Evolutionary conservation across 2,797 vertebrate genomes (phyloP).

Genomic region (Poecilia velifera): DNA sequence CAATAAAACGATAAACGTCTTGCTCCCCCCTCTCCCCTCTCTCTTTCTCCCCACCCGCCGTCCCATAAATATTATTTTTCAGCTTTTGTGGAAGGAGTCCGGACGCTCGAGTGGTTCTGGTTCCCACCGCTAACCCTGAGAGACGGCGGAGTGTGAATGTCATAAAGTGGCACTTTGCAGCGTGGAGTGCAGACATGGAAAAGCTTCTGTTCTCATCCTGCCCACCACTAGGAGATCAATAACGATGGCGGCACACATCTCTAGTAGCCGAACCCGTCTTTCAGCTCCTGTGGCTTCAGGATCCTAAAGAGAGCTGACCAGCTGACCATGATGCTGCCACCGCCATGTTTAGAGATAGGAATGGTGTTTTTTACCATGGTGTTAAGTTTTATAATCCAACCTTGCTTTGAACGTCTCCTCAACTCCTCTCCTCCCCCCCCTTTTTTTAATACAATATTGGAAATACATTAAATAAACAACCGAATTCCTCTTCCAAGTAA

Average conservation of each 20-base stretch:
- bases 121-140: conserved; percentile 36
- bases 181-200: conserved; percentile 71
- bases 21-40: not conserved
- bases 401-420: not conserved
- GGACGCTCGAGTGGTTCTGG: conserved; percentile 22
- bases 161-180: conserved; percentile 69
- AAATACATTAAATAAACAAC: no score
- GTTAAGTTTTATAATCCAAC: not conserved
- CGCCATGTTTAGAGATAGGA: not conserved
- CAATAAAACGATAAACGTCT: conserved; percentile 33
- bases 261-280: conserved; percentile 52
- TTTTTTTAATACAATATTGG: no score
- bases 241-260: conserved; percentile 63
- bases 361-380: not conserved
- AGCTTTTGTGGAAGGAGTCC: conserved; percentile 22
- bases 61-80: conserved; percentile 13
- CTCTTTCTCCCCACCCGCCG: no score
- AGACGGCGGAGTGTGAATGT: conserved; percentile 62
- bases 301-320: conserved; percentile 40
- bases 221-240: conserved; percentile 64
- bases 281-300: conserved; percentile 39
- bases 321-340: conserved; percentile 9
- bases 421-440: not conserved
- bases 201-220: conserved; percentile 74
- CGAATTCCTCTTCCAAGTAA: no score